These are phyloP conservation scores for Neodiprion lecontei DNA, from an alignment of 1,140 invertebrate species.

Conservation along the genomic window DNA sequence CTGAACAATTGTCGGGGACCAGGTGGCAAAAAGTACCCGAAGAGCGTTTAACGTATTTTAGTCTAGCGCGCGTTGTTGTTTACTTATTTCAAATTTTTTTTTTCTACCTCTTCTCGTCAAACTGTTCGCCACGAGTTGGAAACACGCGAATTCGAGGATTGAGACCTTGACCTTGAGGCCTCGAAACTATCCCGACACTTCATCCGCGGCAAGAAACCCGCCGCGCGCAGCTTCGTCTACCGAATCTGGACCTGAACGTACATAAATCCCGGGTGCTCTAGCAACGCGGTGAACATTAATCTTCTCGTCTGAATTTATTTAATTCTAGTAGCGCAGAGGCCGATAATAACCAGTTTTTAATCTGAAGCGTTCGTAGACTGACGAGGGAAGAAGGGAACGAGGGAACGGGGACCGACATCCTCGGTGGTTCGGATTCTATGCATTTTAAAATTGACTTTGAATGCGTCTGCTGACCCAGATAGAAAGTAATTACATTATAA, in stretches of 20 bases:
- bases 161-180: background rate
- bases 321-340: background rate
- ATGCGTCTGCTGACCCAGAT: conserved; percentile 4
- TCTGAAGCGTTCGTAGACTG: background rate
- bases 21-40: too few species aligned
- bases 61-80: too few species aligned
- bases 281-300: background rate
- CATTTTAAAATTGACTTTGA: conserved; percentile 3
- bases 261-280: background rate
- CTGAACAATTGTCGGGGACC: too few species aligned
- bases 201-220: background rate
- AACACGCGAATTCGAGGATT: background rate
- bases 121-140: background rate
- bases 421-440: background rate
- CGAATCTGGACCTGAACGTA: background rate
- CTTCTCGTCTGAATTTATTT: background rate
- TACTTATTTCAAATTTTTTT: too few species aligned
- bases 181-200: background rate
- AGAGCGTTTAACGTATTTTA: too few species aligned
- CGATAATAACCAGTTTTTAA: background rate
- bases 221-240: background rate
- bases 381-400: too few species aligned
- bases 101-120: background rate
- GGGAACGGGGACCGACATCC: background rate
- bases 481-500: background rate